A percentile compares a stretch with the other conserved stretches of the same genome.
Conservation (phyloP, 1,140 invertebrate species). For the Apis laboriosa region DNA sequence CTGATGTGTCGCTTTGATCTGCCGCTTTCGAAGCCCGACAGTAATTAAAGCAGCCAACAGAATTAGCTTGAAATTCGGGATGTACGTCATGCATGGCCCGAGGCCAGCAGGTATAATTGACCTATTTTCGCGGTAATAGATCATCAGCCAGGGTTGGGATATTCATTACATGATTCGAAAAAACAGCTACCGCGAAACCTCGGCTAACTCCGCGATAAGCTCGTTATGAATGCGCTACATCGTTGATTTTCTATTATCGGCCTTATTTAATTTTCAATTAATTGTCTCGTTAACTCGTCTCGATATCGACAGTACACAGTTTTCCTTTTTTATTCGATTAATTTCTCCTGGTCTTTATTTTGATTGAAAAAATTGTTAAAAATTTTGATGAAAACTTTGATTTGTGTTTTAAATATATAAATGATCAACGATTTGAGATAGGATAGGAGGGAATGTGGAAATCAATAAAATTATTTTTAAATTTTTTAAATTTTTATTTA, state of each 20-base stretch:
- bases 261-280: conserved; percentile 51
- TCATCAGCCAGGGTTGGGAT: conserved; percentile 54
- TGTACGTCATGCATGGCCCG: conserved; percentile 54
- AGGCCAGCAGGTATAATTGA: conserved; percentile 61
- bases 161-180: conserved; percentile 58
- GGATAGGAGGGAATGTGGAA: too few species aligned
- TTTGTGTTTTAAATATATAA: background rate
- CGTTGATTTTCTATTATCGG: conserved; percentile 44
- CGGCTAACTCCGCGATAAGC: conserved; percentile 37
- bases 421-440: too few species aligned
- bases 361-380: background rate
- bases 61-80: conserved; percentile 64
- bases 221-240: conserved; percentile 34
- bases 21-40: conserved; percentile 37
- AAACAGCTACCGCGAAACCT: conserved; percentile 48
- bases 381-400: background rate
- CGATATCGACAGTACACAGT: background rate
- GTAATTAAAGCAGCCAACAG: conserved; percentile 65
- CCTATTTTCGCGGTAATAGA: conserved; percentile 67
- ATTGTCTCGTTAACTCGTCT: conserved; percentile 20
- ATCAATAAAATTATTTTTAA: too few species aligned
- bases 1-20: conserved; percentile 55
- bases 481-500: too few species aligned
- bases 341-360: background rate
- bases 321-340: background rate